Base-by-base conservation (phyloP, 2,797 vertebrate genomes). In the Pristis pectinata region DNA sequence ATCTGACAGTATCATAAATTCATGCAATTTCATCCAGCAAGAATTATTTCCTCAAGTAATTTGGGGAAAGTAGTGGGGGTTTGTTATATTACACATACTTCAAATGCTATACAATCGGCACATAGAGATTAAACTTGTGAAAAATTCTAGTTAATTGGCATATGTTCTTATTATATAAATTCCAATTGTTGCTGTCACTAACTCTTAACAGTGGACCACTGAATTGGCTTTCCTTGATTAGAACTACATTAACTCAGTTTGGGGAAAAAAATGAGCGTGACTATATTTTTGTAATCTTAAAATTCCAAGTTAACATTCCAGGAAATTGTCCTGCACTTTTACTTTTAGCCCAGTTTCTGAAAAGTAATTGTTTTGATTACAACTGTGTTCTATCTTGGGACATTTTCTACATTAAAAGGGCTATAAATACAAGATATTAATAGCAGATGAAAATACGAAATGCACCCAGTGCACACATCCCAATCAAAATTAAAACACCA, bases 1-100 rank as follows among this genome's bases (percentile, higher is more conserved):
- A 94, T 56, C 92, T 94, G 92, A 94, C 44, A 53, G 92, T 76
- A 56, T 56, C 92, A 53, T 94, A 94, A 94, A 44, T 94, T 91
- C 9, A 76, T 74, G 92, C 92, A 76, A 94, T 94, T 94, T 74
- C 22, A 94, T 74, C 27, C 44, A 49, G 92, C 30, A 74, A 94
- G 92, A 49, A 94, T 76, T 56, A 34, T 70, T 94, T 53, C 49
- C 27, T 34, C 53, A 11, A 53, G 41, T 74, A 94, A 76, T 94
- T 76, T 94, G 30, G 13, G 24, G 27, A 74, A 74, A 74, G 24
- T 74, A 70, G 70, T 27, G 92, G 67, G 61, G 3, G 27, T 34
- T 76, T 94, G 70, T 94, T 94, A 94, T 41, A 53, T 76, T n/a
- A n/a, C 70, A 76, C 92, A 94, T 49, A 53, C 92, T 67, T 76